Base-by-base conservation (phyloP, 2,888 invertebrate genomes). In the Axea sp. region DNA sequence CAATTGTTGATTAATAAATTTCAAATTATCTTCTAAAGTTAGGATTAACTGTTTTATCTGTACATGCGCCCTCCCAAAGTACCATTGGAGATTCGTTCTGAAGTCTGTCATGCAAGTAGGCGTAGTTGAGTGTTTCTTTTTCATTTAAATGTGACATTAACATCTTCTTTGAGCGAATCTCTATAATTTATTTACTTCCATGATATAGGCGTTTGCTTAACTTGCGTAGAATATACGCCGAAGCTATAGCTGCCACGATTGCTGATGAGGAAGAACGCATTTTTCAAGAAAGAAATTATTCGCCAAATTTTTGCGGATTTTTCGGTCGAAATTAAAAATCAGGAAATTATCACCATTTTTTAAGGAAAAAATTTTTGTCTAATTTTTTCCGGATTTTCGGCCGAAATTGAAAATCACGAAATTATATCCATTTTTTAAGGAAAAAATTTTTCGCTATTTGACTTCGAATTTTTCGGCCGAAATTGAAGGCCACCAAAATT, bases 221-320 rank as follows among this genome's bases (percentile, higher is more conserved):
- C 62, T 75, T 75, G 72, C 75, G 75, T 75, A 84, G 80, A 76
- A 75, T 82, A 76, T 75, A 76, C 79, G 49, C 80, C 3, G 82
- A 82, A 51, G 81, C 82, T 8, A 81, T 81, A 5, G 80, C 77
- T 8, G 76, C 79, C 6, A 76, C 82, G 2, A 79, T 81, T 1
- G 78, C 82, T 31, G 83, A 84, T 2, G 84, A 87, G 76, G 89
- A 90, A n/a, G 85, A 90, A 4, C 90, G 90, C 33, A 89, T 90
- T 47, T n/a, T n/a, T n/a, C n/a, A n/a, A n/a, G n/a, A n/a, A n/a
- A n/a, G n/a, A n/a, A n/a, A n/a, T n/a, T n/a, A n/a, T n/a, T n/a
- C n/a, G n/a, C n/a, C n/a, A n/a, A n/a, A n/a, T n/a, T n/a, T n/a
- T n/a, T n/a, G n/a, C n/a, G n/a, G n/a, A n/a, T n/a, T n/a, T n/a